These are phyloP conservation scores for Mellilla xanthometata DNA, from an alignment of 2,888 invertebrate genomes.

Conservation along the genomic window DNA sequence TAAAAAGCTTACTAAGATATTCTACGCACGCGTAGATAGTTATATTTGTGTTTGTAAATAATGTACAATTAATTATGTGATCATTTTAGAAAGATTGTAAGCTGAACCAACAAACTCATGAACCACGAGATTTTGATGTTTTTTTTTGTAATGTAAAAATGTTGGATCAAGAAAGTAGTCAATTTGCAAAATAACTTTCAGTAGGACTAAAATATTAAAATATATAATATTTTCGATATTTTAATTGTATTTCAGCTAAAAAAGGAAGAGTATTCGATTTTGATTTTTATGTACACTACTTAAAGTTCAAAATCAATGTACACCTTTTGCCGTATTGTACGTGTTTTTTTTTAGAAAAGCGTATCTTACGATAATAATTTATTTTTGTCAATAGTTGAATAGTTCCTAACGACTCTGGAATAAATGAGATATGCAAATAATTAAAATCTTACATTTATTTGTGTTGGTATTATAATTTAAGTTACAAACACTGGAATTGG, in stretches of 20 bases:
- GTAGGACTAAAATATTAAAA: too few relatives aligned
- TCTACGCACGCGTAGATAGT: constrained; percentile 44
- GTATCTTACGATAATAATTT: constrained; percentile 29
- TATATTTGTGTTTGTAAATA: constrained; percentile 65
- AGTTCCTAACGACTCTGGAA: constrained; percentile 42
- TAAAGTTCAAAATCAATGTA: too few relatives aligned
- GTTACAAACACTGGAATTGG: constrained; percentile 64
- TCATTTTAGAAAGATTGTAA: constrained; percentile 63
- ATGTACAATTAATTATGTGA: constrained; percentile 71
- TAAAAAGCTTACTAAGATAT: constrained; percentile 22
- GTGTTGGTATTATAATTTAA: constrained; percentile 56
- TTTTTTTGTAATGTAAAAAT: not conserved
- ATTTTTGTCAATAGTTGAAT: constrained; percentile 40
- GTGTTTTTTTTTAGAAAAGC: not conserved
- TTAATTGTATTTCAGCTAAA: too few relatives aligned
- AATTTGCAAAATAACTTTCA: too few relatives aligned
- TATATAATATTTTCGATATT: too few relatives aligned
- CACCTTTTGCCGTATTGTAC: too few relatives aligned
- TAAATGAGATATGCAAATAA: constrained; percentile 65
- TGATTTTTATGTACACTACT: too few relatives aligned
- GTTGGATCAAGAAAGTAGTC: not conserved
- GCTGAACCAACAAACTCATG: constrained; percentile 39
- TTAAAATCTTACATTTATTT: constrained; percentile 75
- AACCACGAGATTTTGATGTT: constrained; percentile 38
- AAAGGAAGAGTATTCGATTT: too few relatives aligned